Conservation (phyloP, 2,888 invertebrate species). For the Leptopilina myrica region DNA sequence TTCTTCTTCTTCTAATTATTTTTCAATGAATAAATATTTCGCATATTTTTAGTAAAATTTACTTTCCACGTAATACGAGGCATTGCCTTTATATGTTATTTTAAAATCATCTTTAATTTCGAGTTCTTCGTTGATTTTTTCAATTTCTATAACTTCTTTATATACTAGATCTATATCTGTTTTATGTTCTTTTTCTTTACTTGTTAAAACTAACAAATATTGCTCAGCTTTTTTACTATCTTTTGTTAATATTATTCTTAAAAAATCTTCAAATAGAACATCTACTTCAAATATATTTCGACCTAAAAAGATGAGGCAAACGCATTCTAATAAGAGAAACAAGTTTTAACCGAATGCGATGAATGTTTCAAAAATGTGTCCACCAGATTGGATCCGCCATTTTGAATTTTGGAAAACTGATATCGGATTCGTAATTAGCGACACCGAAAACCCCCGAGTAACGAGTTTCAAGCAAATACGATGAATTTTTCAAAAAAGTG, state of each 20-base stretch:
- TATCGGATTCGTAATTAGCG: no score
- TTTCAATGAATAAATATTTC: not conserved
- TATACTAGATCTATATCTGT: constrained; percentile 38
- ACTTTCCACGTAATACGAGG: constrained; percentile 43
- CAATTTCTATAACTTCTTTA: constrained; percentile 27
- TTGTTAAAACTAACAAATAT: constrained; percentile 33
- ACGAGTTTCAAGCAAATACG: no score
- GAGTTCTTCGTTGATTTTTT: constrained; percentile 13
- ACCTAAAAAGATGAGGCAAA: constrained; percentile 47
- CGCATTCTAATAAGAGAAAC: constrained; percentile 53
- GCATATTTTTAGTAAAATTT: constrained; percentile 45
- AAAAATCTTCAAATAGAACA: constrained; percentile 47
- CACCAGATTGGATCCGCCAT: no score
- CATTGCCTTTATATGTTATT: not conserved
- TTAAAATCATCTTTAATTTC: not conserved
- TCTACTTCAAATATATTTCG: constrained; percentile 45
- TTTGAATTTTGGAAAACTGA: no score
- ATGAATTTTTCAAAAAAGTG: no score
- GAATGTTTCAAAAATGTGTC: no score
- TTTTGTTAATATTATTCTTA: constrained; percentile 37
- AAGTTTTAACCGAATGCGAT: no score
- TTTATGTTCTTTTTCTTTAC: constrained; percentile 1
- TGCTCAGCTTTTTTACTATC: constrained; percentile 9
- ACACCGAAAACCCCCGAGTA: no score
- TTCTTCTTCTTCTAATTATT: constrained; percentile 11